phyloP scores from a whole-genome alignment of 2,888 invertebrate genomes.

The Agrotis ipsilon region DNA sequence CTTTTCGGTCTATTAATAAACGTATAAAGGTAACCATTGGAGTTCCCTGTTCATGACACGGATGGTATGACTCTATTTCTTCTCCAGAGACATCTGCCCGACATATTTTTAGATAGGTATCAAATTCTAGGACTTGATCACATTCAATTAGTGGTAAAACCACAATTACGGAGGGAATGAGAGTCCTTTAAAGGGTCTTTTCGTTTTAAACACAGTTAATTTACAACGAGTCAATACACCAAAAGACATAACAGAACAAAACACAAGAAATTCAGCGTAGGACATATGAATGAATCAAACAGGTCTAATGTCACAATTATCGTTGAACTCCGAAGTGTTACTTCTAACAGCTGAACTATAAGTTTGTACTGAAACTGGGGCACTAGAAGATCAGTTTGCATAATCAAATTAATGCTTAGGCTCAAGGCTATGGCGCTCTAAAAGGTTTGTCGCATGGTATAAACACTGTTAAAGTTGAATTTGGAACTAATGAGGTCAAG shows the following conservation, averaged over 20 bases:
- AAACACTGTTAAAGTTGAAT: conserved; percentile 11
- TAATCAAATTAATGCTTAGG: conserved; percentile 66
- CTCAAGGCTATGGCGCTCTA: conserved; percentile 63
- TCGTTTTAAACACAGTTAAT: not conserved
- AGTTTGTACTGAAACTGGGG: conserved; percentile 60
- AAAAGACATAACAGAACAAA: conserved; percentile 30
- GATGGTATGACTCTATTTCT: conserved; percentile 1
- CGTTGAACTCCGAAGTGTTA: conserved; percentile 46
- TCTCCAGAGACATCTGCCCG: not conserved
- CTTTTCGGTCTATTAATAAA: conserved; percentile 77
- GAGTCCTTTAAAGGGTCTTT: not conserved
- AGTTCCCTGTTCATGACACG: conserved; percentile 28
- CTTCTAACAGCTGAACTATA: conserved; percentile 44
- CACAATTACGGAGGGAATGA: not conserved
- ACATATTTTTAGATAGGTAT: no score
- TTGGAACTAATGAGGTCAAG: conserved; percentile 11
- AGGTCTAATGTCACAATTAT: conserved; percentile 33
- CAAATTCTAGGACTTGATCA: not conserved
- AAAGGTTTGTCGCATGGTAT: conserved; percentile 54
- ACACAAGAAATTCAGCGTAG: conserved; percentile 26
- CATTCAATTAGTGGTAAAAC: not conserved
- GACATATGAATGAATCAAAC: conserved; percentile 37
- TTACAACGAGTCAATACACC: conserved; percentile 2
- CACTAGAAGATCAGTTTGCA: conserved; percentile 68
- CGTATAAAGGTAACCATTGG: conserved; percentile 27